Evolutionary conservation across 2,113 vertebrate genomes (phyloP).

Genomic region (Epinephelus moara): DNA sequence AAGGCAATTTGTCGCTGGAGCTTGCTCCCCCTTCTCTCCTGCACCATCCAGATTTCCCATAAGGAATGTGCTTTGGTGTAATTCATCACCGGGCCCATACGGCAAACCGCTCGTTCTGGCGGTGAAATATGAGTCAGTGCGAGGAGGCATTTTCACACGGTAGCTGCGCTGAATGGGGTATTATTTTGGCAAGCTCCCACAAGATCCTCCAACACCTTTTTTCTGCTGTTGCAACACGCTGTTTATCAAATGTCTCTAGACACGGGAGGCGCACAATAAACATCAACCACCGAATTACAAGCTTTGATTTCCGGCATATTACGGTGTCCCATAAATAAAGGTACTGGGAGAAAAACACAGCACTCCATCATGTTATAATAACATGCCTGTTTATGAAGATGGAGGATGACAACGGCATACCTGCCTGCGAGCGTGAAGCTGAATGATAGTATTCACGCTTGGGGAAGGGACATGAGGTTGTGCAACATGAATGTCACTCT

Average conservation of each 20-base stretch:
- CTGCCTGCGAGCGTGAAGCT: slow-evolving; percentile 66
- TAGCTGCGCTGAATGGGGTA: slow-evolving; percentile 75
- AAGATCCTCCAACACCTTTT: slow-evolving; percentile 78
- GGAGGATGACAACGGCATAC: slow-evolving; percentile 79
- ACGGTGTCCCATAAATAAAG: slow-evolving; percentile 61
- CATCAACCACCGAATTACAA: slow-evolving; percentile 77
- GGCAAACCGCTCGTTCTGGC: slow-evolving; percentile 77
- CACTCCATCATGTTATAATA: slow-evolving; percentile 84
- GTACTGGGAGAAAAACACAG: slow-evolving; percentile 48
- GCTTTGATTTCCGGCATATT: slow-evolving; percentile 75
- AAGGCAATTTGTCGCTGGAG: slow-evolving; percentile 83
- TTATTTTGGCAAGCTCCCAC: slow-evolving; percentile 83
- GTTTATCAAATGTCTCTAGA: slow-evolving; percentile 79
- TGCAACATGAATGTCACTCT: slow-evolving; percentile 14
- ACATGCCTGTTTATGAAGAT: slow-evolving; percentile 92
- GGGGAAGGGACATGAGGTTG: slow-evolving; percentile 16
- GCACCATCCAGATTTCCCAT: slow-evolving; percentile 84
- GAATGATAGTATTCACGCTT: slow-evolving; percentile 63
- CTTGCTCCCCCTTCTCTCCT: slow-evolving; percentile 65
- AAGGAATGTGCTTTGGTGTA: slow-evolving; percentile 81
- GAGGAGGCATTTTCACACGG: slow-evolving; percentile 78
- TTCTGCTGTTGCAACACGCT: slow-evolving; percentile 71
- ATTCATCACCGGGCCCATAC: slow-evolving; percentile 82
- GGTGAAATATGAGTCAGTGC: slow-evolving; percentile 82
- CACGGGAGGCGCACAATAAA: slow-evolving; percentile 76